Evolutionary conservation across 2,797 vertebrate species (phyloP).

Genomic region (Meda fulgida): DNA sequence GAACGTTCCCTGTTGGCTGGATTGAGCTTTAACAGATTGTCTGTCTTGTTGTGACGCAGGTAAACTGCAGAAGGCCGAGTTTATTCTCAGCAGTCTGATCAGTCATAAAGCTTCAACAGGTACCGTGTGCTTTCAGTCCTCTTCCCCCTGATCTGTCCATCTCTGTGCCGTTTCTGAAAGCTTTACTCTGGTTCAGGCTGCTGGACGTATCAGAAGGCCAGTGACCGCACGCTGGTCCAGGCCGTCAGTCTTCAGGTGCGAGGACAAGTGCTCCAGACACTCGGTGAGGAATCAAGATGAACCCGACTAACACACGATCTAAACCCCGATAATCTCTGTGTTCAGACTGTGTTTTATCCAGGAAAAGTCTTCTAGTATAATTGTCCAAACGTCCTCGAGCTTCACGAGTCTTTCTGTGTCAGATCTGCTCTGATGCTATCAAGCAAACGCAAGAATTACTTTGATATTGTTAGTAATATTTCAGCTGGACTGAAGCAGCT

Average conservation of each 20-base stretch:
- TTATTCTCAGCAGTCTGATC: conserved; percentile 90
- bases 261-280: conserved; percentile 91
- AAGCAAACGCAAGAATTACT: no score
- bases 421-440: no score
- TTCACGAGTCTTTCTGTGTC: no score
- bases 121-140: conserved; percentile 54
- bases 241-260: conserved; percentile 93
- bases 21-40: background rate
- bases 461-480: no score
- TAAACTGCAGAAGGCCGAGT: conserved; percentile 93
- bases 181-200: conserved; percentile 73
- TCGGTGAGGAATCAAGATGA: conserved; percentile 74
- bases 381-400: no score
- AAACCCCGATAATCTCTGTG: no score
- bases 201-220: conserved; percentile 86
- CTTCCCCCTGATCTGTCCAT: background rate
- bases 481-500: no score
- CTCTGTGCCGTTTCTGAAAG: background rate
- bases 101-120: conserved; percentile 85
- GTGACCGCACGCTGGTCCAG: conserved; percentile 86
- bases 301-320: background rate
- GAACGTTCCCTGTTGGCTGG: background rate
- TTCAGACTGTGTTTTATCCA: no score
- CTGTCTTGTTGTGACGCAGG: conserved; percentile 72
- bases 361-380: no score